Base-by-base conservation (phyloP, 2,888 invertebrate genomes). In the Nomada goodeniana region DNA sequence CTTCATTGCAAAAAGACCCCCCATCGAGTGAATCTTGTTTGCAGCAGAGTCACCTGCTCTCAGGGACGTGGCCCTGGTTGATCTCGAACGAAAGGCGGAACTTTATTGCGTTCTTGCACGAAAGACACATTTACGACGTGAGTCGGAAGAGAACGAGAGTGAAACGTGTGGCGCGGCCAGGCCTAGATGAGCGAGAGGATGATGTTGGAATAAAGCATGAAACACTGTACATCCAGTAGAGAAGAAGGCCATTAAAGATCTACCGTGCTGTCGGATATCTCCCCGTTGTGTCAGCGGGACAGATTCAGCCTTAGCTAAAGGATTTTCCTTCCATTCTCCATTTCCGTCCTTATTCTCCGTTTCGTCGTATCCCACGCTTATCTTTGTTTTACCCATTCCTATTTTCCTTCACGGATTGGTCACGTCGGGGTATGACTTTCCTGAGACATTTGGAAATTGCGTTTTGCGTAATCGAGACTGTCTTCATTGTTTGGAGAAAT, bases 11-110 rank as follows among this genome's bases (percentile, higher is more conserved):
- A 61, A 67, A 7, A 23, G 84, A 78, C 86, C 88, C 89, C 84
- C 88, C 81, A 83, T 83, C 69, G 88, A 79, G 88, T 42, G 80
- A 82, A 84, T 84, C 89, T 86, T 84, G 88, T 89, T 87, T 82
- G 70, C 80, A 87, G 82, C 78, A 80, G 80, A 88, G 89, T 89
- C 89, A 89, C 89, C 89, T 88, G 88, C 87, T 88, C 86, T 86
- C 88, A 89, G 84, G 86, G 82, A 82, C 83, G 71, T 73, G 59
- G 77, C 53, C 68, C 42, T 67, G 75, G 52, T 69, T 75, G 84
- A 83, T 80, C 77, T 76, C 82, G 73, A 71, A 76, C 42, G 79
- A 75, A 68, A 80, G 70, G 60, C 65, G 67, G 67, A 81, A 84
- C 79, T 83, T 83, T 83, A 83, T 83, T 78, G 83, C 83, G 76